phyloP scores from a whole-genome alignment of 1,140 invertebrate species.

The Papilio helenus region DNA sequence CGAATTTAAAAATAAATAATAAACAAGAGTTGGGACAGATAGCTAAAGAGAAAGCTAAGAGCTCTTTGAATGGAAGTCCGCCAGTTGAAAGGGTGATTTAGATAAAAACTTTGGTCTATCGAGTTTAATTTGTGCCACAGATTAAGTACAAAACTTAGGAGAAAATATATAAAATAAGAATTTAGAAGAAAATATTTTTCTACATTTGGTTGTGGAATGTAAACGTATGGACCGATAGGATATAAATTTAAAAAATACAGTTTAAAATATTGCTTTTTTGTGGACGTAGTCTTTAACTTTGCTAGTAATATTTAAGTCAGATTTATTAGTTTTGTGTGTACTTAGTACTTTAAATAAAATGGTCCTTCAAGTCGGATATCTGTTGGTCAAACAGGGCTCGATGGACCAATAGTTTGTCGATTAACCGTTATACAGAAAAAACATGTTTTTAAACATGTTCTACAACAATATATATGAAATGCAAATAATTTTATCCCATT shows the following conservation, averaged over 20 bases:
- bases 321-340: neutral
- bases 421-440: neutral
- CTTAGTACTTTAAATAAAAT: neutral
- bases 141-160: slow-evolving; percentile 26
- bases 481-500: neutral
- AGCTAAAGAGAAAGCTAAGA: slow-evolving; percentile 43
- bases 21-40: slow-evolving; percentile 48
- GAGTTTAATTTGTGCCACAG: slow-evolving; percentile 19
- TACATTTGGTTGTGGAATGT: slow-evolving; percentile 26
- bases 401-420: slow-evolving; percentile 10
- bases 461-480: neutral
- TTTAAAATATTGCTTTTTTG: neutral
- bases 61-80: slow-evolving; percentile 46
- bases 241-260: neutral
- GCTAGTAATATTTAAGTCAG: slow-evolving; percentile 1
- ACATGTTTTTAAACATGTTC: neutral
- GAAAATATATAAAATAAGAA: slow-evolving; percentile 17
- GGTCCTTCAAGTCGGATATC: slow-evolving; percentile 27
- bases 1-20: slow-evolving; percentile 76
- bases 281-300: neutral
- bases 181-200: slow-evolving; percentile 30
- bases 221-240: neutral
- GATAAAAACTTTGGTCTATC: slow-evolving; percentile 31
- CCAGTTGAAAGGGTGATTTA: slow-evolving; percentile 59
- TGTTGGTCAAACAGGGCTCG: slow-evolving; percentile 13